A percentile compares a stretch with the other conserved stretches of the same genome.
Evolutionary conservation across 2,888 invertebrate genomes (phyloP).

Genomic region (Carcina quercana): DNA sequence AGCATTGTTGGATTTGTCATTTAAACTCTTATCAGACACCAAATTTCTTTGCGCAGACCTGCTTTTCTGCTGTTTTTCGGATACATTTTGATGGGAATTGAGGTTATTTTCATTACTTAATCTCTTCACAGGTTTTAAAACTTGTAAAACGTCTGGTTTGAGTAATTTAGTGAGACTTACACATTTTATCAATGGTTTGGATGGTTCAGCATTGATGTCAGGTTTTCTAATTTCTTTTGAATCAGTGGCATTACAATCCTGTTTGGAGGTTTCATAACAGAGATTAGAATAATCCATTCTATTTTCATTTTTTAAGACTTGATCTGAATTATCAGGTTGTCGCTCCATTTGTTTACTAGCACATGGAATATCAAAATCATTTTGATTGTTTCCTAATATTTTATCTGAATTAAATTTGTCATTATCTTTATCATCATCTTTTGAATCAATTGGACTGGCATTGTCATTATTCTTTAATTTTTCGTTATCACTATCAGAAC

Average conservation of each 20-base stretch:
- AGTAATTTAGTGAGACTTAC: conserved; percentile 52
- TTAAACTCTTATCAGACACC: conserved; percentile 3
- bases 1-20: conserved; percentile 8
- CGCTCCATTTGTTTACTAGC: too few species aligned
- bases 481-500: conserved; percentile 6
- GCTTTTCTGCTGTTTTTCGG: conserved; percentile 7
- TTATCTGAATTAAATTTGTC: conserved; percentile 4
- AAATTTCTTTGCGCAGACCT: conserved; percentile 3
- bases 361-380: too few species aligned
- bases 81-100: conserved; percentile 10
- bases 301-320: too few species aligned
- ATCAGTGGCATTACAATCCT: too few species aligned
- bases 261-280: too few species aligned
- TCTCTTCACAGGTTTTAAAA: not conserved
- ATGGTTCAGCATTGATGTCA: conserved; percentile 10
- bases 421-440: conserved; percentile 6
- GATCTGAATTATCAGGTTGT: too few species aligned
- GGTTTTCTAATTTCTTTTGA: too few species aligned
- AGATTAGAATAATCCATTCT: too few species aligned
- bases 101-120: conserved; percentile 9
- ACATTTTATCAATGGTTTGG: conserved; percentile 51
- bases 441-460: not conserved
- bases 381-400: too few species aligned
- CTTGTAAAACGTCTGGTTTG: conserved; percentile 35
- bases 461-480: conserved; percentile 3